Evolutionary conservation across 2,797 vertebrate genomes (phyloP).

Genomic region (Microcaecilia unicolor): DNA sequence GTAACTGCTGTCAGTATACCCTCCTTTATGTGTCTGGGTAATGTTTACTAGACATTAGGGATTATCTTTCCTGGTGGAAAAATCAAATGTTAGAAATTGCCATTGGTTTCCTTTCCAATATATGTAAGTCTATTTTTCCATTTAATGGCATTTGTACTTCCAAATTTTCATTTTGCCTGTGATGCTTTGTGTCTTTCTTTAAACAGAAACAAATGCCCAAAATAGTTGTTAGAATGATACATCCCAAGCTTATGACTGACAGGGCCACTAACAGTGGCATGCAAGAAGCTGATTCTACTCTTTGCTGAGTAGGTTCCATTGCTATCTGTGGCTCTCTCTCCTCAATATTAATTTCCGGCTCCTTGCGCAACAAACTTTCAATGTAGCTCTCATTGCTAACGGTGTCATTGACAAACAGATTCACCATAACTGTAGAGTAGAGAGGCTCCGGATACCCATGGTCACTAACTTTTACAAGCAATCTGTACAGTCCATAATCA

Average conservation of each 20-base stretch:
- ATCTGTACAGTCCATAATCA: conserved; percentile 84
- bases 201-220: conserved; percentile 83
- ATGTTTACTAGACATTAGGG: too few relatives aligned
- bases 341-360: conserved; percentile 78
- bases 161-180: conserved; percentile 60
- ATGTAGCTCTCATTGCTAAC: conserved; percentile 95
- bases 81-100: conserved; percentile 86
- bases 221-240: conserved; percentile 70
- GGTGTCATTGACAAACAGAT: conserved; percentile 95
- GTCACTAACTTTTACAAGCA: conserved; percentile 93
- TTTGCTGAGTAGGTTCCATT: conserved; percentile 62
- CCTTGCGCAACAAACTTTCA: conserved; percentile 80
- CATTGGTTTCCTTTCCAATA: conserved; percentile 75
- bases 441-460: conserved; percentile 92
- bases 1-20: conserved; percentile 23
- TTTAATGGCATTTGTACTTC: conserved; percentile 88
- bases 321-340: conserved; percentile 74
- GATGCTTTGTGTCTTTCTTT: conserved; percentile 68
- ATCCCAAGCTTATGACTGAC: conserved; percentile 74
- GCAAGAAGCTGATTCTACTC: conserved; percentile 66
- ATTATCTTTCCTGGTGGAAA: conserved; percentile 9
- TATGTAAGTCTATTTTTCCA: conserved; percentile 68
- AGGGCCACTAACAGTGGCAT: conserved; percentile 76
- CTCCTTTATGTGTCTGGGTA: conserved; percentile 6
- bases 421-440: conserved; percentile 87